Base-by-base conservation (phyloP, 2,797 vertebrate species). In the Choloepus didactylus region DNA sequence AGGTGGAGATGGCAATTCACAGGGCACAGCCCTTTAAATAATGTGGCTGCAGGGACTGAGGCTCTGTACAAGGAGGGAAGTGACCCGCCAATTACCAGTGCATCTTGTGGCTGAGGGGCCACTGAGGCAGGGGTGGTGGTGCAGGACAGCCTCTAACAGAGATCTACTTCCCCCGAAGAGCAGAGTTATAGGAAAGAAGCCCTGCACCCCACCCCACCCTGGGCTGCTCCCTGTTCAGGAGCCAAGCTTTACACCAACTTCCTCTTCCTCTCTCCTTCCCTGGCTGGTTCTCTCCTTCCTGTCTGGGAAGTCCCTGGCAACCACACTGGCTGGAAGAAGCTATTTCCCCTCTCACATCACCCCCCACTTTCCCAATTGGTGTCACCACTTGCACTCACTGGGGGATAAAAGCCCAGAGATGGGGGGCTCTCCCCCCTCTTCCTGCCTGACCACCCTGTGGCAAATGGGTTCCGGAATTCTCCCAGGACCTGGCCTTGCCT, bases 291-390 rank as follows among this genome's bases (percentile, higher is more conserved):
- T 31, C 49, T 89, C 56, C 89, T 87, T 95, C 87, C 86, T 9
- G 76, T 49, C 92, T 91, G 80, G 75, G 56, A 64, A 66, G 94
- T 81, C 85, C 83, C 41, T 19, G 41, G 86, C 77, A 60, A 76
- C 77, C n/a, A 1, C 38, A 46, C 12, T 54, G 66, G 21, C 69
- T 49, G n/a, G 72, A 83, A 49, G 59, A 46, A 77, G 85, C 51
- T 16, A 49, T 21, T 94, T 97, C 93, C 95, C 60, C 44, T 94
- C 95, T 89, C 79, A 35, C 23, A 76, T 7, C 27, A 21, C 27
- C 46, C 8, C 8, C 16, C 29, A 21, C 38, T 89, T 46, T 70
- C 87, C 73, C 29, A 19, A 77, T 23, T 18, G 75, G 67, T 1
- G 12, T 21, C 16, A 29, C 87, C 11, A 21, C 69, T 87, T 72